Conservation (phyloP, 2,888 invertebrate genomes). For the Drosophila heteroneura region DNA sequence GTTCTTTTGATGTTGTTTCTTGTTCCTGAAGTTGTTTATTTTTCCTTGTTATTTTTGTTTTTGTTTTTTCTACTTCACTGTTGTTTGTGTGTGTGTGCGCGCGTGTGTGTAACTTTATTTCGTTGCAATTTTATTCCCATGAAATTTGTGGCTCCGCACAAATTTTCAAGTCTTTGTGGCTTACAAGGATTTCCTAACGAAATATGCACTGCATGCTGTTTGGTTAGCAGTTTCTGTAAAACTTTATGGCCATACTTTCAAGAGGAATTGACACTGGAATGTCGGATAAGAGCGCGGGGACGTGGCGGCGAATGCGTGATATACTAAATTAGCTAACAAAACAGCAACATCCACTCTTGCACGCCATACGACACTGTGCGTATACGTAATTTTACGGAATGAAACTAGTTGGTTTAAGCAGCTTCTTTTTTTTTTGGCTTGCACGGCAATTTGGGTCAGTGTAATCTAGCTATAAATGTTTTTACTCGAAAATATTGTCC, state of each 20-base stretch:
- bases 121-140: constrained; percentile 78
- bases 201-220: constrained; percentile 59
- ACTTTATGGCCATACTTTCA: constrained; percentile 68
- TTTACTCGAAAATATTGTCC: constrained; percentile 23
- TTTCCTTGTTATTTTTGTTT: constrained; percentile 1
- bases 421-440: constrained; percentile 27
- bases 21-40: constrained; percentile 37
- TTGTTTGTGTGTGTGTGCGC: constrained; percentile 10
- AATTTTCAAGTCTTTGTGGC: constrained; percentile 80
- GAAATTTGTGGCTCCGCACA: constrained; percentile 73
- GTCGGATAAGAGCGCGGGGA: background rate
- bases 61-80: constrained; percentile 1
- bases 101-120: constrained; percentile 65
- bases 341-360: constrained; percentile 29
- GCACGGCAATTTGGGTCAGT: constrained; percentile 46
- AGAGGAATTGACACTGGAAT: constrained; percentile 27
- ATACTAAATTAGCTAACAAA: constrained; percentile 63
- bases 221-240: constrained; percentile 47
- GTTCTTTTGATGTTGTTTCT: constrained; percentile 68
- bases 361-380: constrained; percentile 47
- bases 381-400: constrained; percentile 63
- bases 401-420: constrained; percentile 41
- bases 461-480: constrained; percentile 26
- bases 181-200: constrained; percentile 75
- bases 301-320: background rate